phyloP scores from a whole-genome alignment of 2,888 invertebrate genomes.

The Temnothorax ravouxi region DNA sequence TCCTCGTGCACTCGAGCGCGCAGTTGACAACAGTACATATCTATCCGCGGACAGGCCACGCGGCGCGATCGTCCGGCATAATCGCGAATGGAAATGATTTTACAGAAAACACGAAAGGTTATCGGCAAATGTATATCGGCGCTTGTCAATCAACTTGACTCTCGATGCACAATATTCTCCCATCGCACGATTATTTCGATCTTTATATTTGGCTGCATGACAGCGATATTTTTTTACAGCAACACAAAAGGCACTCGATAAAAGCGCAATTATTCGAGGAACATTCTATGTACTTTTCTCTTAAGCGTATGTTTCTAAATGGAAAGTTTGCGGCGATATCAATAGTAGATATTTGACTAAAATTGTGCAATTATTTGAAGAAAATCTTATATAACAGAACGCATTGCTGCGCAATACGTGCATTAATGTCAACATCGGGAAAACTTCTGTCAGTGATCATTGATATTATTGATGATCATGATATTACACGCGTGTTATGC shows the following conservation, averaged over 20 bases:
- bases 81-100: slow-evolving; percentile 37
- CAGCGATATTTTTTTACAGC: slow-evolving; percentile 9
- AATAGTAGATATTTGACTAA: not conserved
- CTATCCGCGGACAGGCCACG: not conserved
- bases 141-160: slow-evolving; percentile 21
- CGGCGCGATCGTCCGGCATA: not conserved
- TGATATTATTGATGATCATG: too few species aligned
- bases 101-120: not conserved
- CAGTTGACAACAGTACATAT: slow-evolving; percentile 39
- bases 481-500: not conserved
- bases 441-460: slow-evolving; percentile 1
- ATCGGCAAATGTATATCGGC: not conserved
- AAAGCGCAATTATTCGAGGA: slow-evolving; percentile 22
- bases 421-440: slow-evolving; percentile 25
- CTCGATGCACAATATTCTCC: not conserved
- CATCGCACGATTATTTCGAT: not conserved
- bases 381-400: slow-evolving; percentile 24
- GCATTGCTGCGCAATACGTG: not conserved
- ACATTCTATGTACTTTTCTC: slow-evolving; percentile 14
- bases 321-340: slow-evolving; percentile 20
- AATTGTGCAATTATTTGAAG: slow-evolving; percentile 6
- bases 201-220: not conserved
- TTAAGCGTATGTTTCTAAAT: slow-evolving; percentile 1
- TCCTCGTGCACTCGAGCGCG: slow-evolving; percentile 16
- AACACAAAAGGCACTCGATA: not conserved